These are phyloP conservation scores for Kryphioiulus occultus DNA, from an alignment of 2,888 invertebrate species.

Conservation along the genomic window DNA sequence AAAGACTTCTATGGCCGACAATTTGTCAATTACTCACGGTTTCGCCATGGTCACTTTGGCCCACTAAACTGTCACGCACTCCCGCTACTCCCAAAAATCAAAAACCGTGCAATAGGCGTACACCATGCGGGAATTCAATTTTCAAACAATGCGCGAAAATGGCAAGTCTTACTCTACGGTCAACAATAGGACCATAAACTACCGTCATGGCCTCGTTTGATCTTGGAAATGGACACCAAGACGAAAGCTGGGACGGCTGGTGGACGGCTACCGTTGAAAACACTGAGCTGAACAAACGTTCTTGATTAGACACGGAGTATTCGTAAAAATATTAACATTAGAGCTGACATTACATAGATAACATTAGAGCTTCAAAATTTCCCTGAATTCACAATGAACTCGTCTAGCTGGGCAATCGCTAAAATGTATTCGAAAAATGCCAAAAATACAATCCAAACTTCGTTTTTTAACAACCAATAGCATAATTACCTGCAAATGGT, in stretches of 20 bases:
- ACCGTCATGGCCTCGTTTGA: background rate
- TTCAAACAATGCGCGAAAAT: constrained; percentile 8
- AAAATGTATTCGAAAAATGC: too few relatives aligned
- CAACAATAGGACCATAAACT: constrained; percentile 17
- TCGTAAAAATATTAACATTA: too few relatives aligned
- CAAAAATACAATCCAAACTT: too few relatives aligned
- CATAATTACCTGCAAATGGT: too few relatives aligned
- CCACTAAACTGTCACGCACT: constrained; percentile 11
- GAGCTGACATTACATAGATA: too few relatives aligned
- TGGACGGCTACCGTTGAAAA: too few relatives aligned
- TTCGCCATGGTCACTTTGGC: background rate
- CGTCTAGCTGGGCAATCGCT: too few relatives aligned
- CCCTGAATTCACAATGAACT: too few relatives aligned
- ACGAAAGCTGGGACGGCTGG: background rate
- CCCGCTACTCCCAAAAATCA: background rate
- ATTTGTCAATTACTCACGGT: constrained; percentile 25
- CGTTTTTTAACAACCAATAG: too few relatives aligned
- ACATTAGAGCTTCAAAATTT: too few relatives aligned
- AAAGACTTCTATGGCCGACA: background rate
- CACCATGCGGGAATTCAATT: background rate
- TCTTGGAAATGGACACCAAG: background rate
- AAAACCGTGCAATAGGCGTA: background rate
- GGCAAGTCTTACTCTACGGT: background rate
- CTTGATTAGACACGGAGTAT: too few relatives aligned
- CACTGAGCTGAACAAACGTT: too few relatives aligned